phyloP scores from a whole-genome alignment of 2,113 vertebrate species.

The Sorex fumeus region DNA sequence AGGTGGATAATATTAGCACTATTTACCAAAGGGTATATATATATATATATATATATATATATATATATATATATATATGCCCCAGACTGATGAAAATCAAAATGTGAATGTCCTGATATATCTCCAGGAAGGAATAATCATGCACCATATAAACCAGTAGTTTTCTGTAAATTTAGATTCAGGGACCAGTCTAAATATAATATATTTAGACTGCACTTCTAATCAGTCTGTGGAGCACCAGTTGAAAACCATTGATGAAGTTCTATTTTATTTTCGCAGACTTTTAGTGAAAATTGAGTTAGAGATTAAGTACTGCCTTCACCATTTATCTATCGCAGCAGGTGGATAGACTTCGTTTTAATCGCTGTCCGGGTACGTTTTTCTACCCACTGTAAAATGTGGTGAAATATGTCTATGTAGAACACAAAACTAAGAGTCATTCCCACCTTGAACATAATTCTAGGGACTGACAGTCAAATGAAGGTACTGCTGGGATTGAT shows the following conservation, averaged over 20 bases:
- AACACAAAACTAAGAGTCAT: background rate
- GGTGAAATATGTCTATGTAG: background rate
- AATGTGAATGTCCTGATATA: background rate
- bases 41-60: background rate
- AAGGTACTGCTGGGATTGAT: background rate
- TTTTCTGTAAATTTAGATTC: too few species aligned
- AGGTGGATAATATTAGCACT: background rate
- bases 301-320: background rate
- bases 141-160: background rate
- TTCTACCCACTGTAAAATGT: background rate
- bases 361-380: background rate
- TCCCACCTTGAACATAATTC: background rate
- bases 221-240: too few species aligned
- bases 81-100: background rate
- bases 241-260: background rate
- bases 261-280: background rate
- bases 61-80: background rate
- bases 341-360: background rate
- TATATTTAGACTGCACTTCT: too few species aligned
- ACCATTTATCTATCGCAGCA: background rate
- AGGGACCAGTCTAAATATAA: too few species aligned
- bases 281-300: constrained; percentile 20
- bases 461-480: background rate
- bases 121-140: background rate
- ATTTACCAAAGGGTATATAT: constrained; percentile 45